phyloP scores from a whole-genome alignment of 2,113 vertebrate genomes.

The Cricetomys ansorgei region DNA sequence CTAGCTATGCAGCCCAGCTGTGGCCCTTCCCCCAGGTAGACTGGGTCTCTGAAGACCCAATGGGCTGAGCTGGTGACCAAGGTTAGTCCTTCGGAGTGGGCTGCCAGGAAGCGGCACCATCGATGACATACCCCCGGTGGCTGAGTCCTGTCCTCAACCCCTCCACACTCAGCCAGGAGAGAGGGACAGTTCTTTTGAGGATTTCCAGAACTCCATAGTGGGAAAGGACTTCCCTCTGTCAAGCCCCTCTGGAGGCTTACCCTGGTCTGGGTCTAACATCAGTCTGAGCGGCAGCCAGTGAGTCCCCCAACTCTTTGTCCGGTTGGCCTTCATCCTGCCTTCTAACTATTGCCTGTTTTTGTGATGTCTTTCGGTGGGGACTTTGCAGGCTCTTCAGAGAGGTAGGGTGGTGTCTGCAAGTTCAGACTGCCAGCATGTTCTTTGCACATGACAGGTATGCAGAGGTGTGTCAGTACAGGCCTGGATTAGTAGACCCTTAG shows the following conservation, averaged over 20 bases:
- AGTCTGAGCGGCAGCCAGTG: fast-evolving
- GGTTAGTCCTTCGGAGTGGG: not conserved
- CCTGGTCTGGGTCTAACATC: too few relatives aligned
- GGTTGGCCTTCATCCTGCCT: fast-evolving
- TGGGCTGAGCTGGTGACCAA: not conserved
- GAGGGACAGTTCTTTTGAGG: not conserved
- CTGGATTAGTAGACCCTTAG: too few relatives aligned
- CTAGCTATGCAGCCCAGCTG: not conserved
- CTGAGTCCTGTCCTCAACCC: not conserved
- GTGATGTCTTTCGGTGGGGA: not conserved
- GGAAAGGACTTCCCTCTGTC: not conserved
- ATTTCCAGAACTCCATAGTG: too few relatives aligned
- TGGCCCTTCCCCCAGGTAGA: not conserved
- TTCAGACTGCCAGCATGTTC: fast-evolving
- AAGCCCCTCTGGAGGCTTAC: not conserved
- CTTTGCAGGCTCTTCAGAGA: not conserved
- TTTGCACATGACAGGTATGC: fast-evolving
- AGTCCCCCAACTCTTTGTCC: not conserved
- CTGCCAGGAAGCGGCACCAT: not conserved
- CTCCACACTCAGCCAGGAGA: not conserved
- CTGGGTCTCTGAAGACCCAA: not conserved
- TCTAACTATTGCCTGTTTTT: fast-evolving
- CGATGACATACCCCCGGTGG: not conserved
- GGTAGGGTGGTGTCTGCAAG: fast-evolving
- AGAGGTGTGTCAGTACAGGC: too few relatives aligned